phyloP scores from a whole-genome alignment of 2,113 vertebrate species.

The Zosterops japonicus region DNA sequence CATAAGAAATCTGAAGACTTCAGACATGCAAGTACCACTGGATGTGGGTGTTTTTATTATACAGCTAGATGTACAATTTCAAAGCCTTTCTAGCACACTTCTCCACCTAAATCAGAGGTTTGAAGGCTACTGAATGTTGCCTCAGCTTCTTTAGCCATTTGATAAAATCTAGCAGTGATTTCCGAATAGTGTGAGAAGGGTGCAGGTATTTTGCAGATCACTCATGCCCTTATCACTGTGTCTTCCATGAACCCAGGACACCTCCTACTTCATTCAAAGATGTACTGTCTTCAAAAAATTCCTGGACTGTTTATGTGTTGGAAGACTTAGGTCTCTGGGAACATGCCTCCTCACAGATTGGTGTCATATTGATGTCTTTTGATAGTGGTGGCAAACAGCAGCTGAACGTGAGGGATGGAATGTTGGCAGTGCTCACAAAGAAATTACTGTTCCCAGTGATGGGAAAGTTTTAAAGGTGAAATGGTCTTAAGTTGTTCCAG shows the following conservation, averaged over 20 bases:
- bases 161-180: background rate
- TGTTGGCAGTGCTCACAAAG: background rate
- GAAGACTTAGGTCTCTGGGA: background rate
- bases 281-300: background rate
- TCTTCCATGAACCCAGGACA: background rate
- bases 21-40: background rate
- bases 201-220: background rate
- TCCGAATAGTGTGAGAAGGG: background rate
- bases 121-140: background rate
- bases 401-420: background rate
- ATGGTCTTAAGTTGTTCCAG: background rate
- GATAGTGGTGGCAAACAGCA: background rate
- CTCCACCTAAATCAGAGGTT: background rate
- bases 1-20: constrained; percentile 31
- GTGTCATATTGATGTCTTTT: background rate
- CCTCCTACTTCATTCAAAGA: background rate
- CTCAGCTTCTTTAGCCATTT: background rate
- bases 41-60: constrained; percentile 25
- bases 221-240: background rate
- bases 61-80: constrained; percentile 24
- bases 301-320: background rate
- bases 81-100: background rate
- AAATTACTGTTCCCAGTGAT: background rate
- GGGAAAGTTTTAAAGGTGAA: background rate
- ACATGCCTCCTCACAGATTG: background rate